Conservation (phyloP, 1,140 invertebrate genomes). For the Zaprionus inermis region DNA sequence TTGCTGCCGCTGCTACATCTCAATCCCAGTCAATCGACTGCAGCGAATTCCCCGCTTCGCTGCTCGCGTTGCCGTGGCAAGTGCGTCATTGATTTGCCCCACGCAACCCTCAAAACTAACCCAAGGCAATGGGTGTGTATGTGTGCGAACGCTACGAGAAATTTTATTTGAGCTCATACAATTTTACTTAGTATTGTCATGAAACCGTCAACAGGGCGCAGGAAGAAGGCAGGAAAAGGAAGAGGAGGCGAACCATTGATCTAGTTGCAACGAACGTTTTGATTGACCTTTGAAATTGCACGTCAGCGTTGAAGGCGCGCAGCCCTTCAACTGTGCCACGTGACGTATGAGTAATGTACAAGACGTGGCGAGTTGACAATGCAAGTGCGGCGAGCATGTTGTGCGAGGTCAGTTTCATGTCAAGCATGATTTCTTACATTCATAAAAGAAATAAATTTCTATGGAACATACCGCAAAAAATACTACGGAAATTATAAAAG, state of each 20-base stretch:
- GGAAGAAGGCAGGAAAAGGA: slow-evolving; percentile 25
- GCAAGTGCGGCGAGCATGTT: background rate
- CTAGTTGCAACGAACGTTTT: slow-evolving; percentile 60
- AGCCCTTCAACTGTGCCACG: slow-evolving; percentile 32
- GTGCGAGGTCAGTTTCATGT: slow-evolving; percentile 17
- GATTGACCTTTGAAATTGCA: slow-evolving; percentile 81
- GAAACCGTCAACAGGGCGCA: slow-evolving; percentile 45
- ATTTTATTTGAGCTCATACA: slow-evolving; percentile 66
- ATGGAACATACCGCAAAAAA: background rate
- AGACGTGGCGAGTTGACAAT: slow-evolving; percentile 60
- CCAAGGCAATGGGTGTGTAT: slow-evolving; percentile 1
- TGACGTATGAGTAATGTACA: slow-evolving; percentile 72
- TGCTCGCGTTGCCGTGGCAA: slow-evolving; percentile 23
- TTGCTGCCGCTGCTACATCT: slow-evolving; percentile 62
- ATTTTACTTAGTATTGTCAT: slow-evolving; percentile 71
- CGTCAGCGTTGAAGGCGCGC: slow-evolving; percentile 50
- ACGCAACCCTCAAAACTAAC: slow-evolving; percentile 22
- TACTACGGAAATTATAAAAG: background rate
- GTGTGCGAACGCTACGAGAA: slow-evolving; percentile 51
- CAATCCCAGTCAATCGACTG: slow-evolving; percentile 57
- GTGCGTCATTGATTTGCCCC: slow-evolving; percentile 67
- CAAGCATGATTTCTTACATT: background rate
- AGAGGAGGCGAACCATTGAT: slow-evolving; percentile 7
- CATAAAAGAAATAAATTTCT: background rate
- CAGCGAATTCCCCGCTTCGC: slow-evolving; percentile 27